A percentile compares a stretch with the other conserved stretches of the same genome.
Evolutionary conservation across 2,888 invertebrate species (phyloP).

Genomic region (Nycteola revayana): DNA sequence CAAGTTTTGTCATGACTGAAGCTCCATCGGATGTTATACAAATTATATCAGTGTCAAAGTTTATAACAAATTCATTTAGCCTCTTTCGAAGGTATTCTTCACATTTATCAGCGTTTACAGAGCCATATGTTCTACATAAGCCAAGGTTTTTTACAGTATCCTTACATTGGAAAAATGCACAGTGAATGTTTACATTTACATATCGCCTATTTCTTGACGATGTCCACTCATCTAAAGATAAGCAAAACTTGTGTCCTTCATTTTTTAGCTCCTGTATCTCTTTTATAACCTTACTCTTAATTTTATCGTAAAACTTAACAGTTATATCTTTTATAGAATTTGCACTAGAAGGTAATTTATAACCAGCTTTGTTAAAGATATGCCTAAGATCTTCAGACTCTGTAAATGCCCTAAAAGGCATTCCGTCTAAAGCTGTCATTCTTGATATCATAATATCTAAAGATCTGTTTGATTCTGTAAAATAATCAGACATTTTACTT

Average conservation of each 20-base stretch:
- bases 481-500: background rate
- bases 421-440: constrained; percentile 13
- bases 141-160: too few species aligned
- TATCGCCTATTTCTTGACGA: background rate
- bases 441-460: constrained; percentile 3
- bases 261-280: constrained; percentile 5
- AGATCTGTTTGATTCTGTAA: background rate
- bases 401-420: constrained; percentile 11
- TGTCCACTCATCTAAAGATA: background rate
- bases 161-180: background rate
- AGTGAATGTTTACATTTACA: constrained; percentile 1
- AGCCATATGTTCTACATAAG: background rate
- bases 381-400: constrained; percentile 11
- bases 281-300: constrained; percentile 8
- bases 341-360: constrained; percentile 9
- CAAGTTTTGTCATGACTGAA: constrained; percentile 12
- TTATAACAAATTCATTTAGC: too few species aligned
- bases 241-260: constrained; percentile 4
- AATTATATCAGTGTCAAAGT: too few species aligned
- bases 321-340: constrained; percentile 7
- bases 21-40: constrained; percentile 9
- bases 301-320: constrained; percentile 6
- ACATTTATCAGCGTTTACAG: background rate
- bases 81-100: constrained; percentile 1
- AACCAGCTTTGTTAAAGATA: constrained; percentile 11